Base-by-base conservation (phyloP, 2,888 invertebrate genomes). In the Ophion obscuratus region DNA sequence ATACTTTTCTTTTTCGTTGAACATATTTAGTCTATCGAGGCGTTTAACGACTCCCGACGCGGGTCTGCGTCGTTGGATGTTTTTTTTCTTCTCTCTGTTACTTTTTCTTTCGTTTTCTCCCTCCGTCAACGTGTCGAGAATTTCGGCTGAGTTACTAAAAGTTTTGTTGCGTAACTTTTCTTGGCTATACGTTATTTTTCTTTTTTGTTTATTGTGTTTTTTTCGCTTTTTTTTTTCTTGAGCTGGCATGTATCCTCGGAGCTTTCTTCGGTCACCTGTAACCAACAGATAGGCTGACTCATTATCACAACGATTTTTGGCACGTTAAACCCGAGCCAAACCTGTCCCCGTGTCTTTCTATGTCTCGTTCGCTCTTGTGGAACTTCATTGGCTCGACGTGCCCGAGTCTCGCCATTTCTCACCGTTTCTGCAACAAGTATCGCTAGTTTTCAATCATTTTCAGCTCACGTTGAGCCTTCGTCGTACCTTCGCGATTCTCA, bases 291-390 rank as follows among this genome's bases (percentile, higher is more conserved):
- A 76, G 83, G 81, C 74, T 86, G 82, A 86, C 82, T 84, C 84
- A 83, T 82, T 87, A 84, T 87, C 85, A 86, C 85, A 89, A 90
- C 87, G 89, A 89, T 91, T 89, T 90, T 90, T 92, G 89, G 68
- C 92, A 92, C 91, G 90, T 90, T 89, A 90, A 92, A 91, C 90
- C 91, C 89, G 91, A 89, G 88, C 90, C 92, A 92, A 92, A 92
- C 92, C 91, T 92, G 90, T 91, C 90, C 90, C 89, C 59, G 36
- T 78, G 74, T 77, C 14, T 66, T n/a, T 66, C 27, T 44, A 20
- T 68, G 20, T 40, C 24, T 68, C 44, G 5, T 9, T 74, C 61
- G 24, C 36, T 53, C 36, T 20, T 20, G 83, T 81, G 88, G 88
- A 85, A 80, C 44, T 88, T 92, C 89, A 92, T 88, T 92, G 90